Evolutionary conservation across 2,797 vertebrate species (phyloP), one percentile per base, ranked within the genome.

Genomic region (Falco cherrug): DNA sequence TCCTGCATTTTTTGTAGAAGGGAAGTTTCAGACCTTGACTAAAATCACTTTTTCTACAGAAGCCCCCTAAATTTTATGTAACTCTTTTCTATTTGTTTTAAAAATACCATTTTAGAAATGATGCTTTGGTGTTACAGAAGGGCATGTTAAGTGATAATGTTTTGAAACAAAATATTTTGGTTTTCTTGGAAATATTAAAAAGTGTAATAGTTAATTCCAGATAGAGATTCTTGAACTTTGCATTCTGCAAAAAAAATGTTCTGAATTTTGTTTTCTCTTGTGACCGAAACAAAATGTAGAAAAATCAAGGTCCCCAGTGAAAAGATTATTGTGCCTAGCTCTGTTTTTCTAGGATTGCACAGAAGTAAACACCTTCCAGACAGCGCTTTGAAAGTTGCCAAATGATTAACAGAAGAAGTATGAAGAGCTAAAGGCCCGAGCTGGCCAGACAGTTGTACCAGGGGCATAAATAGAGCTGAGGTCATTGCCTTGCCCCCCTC

Each of bases 331-430:
- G 68, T 94, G 57, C 81, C 61, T 80, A 56, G 84, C 28, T 94
- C 73, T 96, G 91, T 93, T 97, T 97, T 93, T 48, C 56, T 87
- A 79, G 76, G 63, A 90, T 88, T 97, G 76, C 73, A 86, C 76
- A 88, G 89, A 95, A 95, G 96, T 96, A 96, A 97, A 97, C 94
- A 96, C 87, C 92, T 95, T 93, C 82, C 94, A 96, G 97, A 96
- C 87, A 94, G 87, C 21, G 3, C 89, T 91, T 85, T 88, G 76
- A 5, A 92, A 86, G 69, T 9, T 92, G 92, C 94, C 96, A 96
- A 92, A 70, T 96, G 96, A 96, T 97, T 96, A 96, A 97, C 76
- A 76, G 92, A 51, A 94, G 76, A 96, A 91, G 15, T 94, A 96
- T 96, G 96, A 87, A 24, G 69, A 82, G 82, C 82, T 64, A 76